A percentile compares a stretch with the other conserved stretches of the same genome.
These are phyloP conservation scores for Orthosia gothica DNA, from an alignment of 2,888 invertebrate species.

Conservation along the genomic window DNA sequence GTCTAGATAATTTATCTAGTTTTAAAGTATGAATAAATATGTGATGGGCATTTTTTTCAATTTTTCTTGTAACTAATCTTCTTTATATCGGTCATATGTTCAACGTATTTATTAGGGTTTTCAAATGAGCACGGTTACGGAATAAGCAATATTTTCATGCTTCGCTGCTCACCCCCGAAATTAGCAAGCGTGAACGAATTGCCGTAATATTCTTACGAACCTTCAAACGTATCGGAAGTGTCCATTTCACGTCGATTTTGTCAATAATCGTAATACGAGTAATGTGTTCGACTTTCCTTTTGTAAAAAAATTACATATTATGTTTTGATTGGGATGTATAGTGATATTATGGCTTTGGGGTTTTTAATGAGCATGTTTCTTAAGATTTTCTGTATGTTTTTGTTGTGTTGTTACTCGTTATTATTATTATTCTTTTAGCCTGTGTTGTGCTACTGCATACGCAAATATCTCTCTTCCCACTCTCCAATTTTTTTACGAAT, in stretches of 20 bases:
- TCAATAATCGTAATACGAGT: constrained; percentile 32
- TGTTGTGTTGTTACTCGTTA: neutral
- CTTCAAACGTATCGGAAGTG: constrained; percentile 57
- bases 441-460: no score
- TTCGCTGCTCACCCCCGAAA: constrained; percentile 65
- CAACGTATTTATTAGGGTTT: constrained; percentile 48
- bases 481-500: neutral
- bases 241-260: constrained; percentile 54
- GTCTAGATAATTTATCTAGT: no score
- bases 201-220: constrained; percentile 60
- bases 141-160: constrained; percentile 73
- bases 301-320: neutral
- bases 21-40: no score
- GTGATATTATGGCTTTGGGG: neutral
- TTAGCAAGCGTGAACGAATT: constrained; percentile 61
- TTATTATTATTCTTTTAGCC: neutral
- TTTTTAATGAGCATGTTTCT: neutral
- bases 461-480: no score
- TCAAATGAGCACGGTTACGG: constrained; percentile 65
- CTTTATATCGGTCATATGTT: constrained; percentile 34
- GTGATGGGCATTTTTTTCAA: no score
- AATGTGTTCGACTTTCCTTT: constrained; percentile 17
- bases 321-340: neutral
- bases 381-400: neutral
- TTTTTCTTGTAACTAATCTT: no score